phyloP scores from a whole-genome alignment of 2,113 vertebrate genomes.

The Tenrec ecaudatus region DNA sequence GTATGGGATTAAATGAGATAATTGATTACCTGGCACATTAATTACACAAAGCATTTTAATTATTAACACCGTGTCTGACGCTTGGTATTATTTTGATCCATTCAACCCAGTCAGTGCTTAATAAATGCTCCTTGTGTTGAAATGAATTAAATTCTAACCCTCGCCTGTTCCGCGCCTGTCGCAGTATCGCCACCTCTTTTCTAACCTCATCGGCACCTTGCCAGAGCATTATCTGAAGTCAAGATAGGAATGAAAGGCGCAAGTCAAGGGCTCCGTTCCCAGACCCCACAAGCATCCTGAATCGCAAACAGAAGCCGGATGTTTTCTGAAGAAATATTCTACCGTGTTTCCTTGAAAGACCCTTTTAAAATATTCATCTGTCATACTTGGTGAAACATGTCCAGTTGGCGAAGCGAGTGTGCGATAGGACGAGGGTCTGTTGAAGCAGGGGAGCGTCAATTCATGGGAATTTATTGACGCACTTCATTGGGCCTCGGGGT shows the following conservation, averaged over 20 bases:
- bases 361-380: slow-evolving; percentile 62
- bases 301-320: slow-evolving; percentile 49
- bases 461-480: slow-evolving; percentile 50
- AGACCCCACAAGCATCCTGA: slow-evolving; percentile 51
- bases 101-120: slow-evolving; percentile 21
- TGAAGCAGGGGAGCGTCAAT: slow-evolving; percentile 48
- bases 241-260: slow-evolving; percentile 14
- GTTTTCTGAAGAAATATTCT: slow-evolving; percentile 43
- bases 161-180: background rate
- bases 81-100: slow-evolving; percentile 54
- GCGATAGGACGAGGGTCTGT: slow-evolving; percentile 6
- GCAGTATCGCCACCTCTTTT: background rate
- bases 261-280: slow-evolving; percentile 21
- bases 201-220: background rate
- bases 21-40: slow-evolving; percentile 1
- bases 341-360: slow-evolving; percentile 56
- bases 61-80: background rate
- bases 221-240: background rate
- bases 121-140: background rate
- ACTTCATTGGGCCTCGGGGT: slow-evolving; percentile 55
- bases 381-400: slow-evolving; percentile 12
- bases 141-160: slow-evolving; percentile 5
- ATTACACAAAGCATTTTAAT: slow-evolving; percentile 53
- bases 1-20: slow-evolving; percentile 33
- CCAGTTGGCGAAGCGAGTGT: slow-evolving; percentile 49